These are phyloP conservation scores for Drosophila mayaguana DNA, from an alignment of 2,888 invertebrate genomes.

Conservation along the genomic window DNA sequence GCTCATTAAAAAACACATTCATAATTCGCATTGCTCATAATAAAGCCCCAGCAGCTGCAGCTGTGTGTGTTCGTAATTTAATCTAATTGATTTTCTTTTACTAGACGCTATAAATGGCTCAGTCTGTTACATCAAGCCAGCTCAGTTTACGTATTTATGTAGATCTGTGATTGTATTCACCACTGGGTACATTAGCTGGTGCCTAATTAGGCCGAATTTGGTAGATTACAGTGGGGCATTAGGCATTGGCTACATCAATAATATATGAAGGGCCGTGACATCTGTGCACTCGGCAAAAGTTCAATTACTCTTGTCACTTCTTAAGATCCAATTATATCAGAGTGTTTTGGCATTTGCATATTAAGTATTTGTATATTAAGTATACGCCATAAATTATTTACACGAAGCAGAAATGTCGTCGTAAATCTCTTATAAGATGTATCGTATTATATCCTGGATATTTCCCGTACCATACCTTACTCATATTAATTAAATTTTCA, in stretches of 20 bases:
- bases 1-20: constrained; percentile 61
- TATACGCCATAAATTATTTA: background rate
- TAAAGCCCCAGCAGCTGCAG: constrained; percentile 26
- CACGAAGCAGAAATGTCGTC: background rate
- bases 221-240: background rate
- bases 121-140: constrained; percentile 31
- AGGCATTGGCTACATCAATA: constrained; percentile 1
- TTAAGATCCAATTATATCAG: background rate
- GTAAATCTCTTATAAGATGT: no score
- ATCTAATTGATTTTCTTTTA: constrained; percentile 62
- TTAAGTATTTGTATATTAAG: background rate
- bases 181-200: constrained; percentile 15
- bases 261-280: background rate
- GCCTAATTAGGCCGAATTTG: constrained; percentile 31
- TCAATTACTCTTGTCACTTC: background rate
- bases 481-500: background rate
- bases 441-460: background rate
- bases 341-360: background rate
- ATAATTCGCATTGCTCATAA: constrained; percentile 51
- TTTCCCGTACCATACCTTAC: background rate
- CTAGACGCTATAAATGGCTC: constrained; percentile 24
- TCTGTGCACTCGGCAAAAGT: background rate
- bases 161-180: background rate
- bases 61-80: constrained; percentile 55
- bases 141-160: constrained; percentile 6